Percentiles rank a stretch among this genome's conserved stretches.
These are phyloP conservation scores for Nothocercus julius DNA, from an alignment of 2,113 vertebrate genomes.

Conservation along the genomic window DNA sequence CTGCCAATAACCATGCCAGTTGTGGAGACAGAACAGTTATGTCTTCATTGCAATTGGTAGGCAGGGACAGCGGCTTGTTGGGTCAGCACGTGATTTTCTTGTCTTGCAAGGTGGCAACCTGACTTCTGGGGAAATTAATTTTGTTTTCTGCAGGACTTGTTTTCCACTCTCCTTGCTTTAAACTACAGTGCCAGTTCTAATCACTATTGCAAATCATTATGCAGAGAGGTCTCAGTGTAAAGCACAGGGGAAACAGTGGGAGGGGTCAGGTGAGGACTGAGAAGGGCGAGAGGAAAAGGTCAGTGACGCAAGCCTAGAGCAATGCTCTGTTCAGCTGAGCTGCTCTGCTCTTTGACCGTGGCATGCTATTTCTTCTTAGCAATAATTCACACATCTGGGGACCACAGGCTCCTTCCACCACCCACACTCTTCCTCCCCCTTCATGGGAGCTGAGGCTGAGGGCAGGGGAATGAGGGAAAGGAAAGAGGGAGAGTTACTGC, in stretches of 20 bases:
- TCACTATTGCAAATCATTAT: neutral
- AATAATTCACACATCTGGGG: constrained; percentile 62
- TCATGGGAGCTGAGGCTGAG: neutral
- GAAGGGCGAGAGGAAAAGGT: constrained; percentile 54
- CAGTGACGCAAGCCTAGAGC: constrained; percentile 41
- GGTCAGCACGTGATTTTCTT: neutral
- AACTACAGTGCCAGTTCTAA: neutral
- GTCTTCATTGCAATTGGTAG: neutral
- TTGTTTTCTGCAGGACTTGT: neutral
- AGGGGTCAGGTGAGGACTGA: constrained; percentile 44
- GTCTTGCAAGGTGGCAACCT: neutral
- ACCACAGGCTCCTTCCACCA: constrained; percentile 63
- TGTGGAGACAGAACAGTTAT: neutral
- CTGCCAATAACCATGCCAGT: neutral
- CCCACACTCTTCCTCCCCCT: constrained; percentile 29
- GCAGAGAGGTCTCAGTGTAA: neutral
- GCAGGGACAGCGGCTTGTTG: neutral
- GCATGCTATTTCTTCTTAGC: neutral
- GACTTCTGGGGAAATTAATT: neutral
- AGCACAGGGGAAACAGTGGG: neutral
- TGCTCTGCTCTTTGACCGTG: constrained; percentile 5
- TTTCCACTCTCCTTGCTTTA: neutral
- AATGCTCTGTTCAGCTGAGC: neutral
- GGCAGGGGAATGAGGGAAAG: neutral
- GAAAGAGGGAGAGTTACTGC: neutral